Base-by-base conservation (phyloP, 2,113 vertebrate species). In the Ophiodon elongatus region DNA sequence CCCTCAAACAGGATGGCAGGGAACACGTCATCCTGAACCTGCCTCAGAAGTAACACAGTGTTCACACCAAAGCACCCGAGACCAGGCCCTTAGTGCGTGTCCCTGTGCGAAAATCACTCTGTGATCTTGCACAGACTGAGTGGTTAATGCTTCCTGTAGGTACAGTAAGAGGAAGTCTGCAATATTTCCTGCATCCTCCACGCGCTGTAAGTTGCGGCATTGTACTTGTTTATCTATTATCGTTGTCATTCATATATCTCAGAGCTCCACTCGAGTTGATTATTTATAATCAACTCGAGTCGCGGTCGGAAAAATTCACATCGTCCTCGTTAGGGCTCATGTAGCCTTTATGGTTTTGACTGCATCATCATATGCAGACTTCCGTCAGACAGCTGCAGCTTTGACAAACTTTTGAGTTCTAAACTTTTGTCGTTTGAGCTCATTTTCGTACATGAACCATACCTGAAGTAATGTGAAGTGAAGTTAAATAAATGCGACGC, bases 121-220 rank as follows among this genome's bases (percentile, higher is more conserved):
- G 8, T n/a, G 19, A 19, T 2, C 41, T 9, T 33, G 9, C 23
- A 21, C 1, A 45, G 8, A n/a, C 17, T 0, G 11, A 6, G 72
- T 33, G 71, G 11, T 4, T 79, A 21, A 17, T 13, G 60, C 54
- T 89, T 88, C 85, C 66, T 76, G 57, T 39, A 7, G 8, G 15
- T 75, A 19, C 19, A 45, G 7, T 0, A 66, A 71, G 80, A 91
- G 90, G 93, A 92, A 92, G 90, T 91, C 37, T 59, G 14, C 69
- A 0, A 67, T 68, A 27, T 79, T 82, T 88, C 75, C 82, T 82
- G 82, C 68, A 33, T 23, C 2, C 8, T 50, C 2, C 7, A 69
- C 27, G 4, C 21, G 27, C 39, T n/a, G 0, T n/a, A n/a, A n/a
- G n/a, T 15, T 41, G 9, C 31, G 6, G 1, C 27, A 69, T 6